phyloP scores from a whole-genome alignment of 1,140 invertebrate species.

The Batillaria attramentaria region DNA sequence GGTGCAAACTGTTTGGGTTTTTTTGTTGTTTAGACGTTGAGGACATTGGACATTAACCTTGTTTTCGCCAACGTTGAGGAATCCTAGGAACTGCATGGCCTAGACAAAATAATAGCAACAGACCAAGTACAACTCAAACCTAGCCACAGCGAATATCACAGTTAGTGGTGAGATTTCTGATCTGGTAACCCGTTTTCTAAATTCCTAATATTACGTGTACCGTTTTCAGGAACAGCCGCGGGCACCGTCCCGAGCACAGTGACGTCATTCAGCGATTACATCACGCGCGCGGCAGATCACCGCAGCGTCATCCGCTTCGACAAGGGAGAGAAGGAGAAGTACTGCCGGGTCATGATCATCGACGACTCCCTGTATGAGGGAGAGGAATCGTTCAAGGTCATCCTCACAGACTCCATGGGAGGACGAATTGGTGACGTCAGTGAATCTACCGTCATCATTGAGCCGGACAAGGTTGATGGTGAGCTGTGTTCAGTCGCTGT shows the following conservation, averaged over 20 bases:
- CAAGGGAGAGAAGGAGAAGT: constrained; percentile 61
- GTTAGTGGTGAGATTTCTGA: neutral
- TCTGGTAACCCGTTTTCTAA: neutral
- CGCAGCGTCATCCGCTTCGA: constrained; percentile 69
- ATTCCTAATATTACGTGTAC: neutral
- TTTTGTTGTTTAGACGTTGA: no score
- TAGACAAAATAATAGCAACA: neutral
- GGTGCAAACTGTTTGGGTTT: no score
- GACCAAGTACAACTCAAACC: neutral
- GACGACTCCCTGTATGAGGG: constrained; percentile 72
- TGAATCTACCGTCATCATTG: constrained; percentile 60
- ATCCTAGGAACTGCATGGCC: no score
- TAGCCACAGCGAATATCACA: neutral
- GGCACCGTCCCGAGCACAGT: constrained; percentile 66
- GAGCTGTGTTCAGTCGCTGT: no score
- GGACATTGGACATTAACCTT: no score
- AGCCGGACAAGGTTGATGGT: constrained; percentile 69
- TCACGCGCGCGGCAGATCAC: constrained; percentile 66
- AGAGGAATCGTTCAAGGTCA: constrained; percentile 69
- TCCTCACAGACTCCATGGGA: constrained; percentile 66
- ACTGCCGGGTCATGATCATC: constrained; percentile 70
- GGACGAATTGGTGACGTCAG: constrained; percentile 61
- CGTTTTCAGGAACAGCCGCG: constrained; percentile 63
- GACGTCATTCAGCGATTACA: constrained; percentile 70
- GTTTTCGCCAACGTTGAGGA: no score